Percentiles rank a stretch among this genome's conserved stretches.
Evolutionary conservation across 1,140 invertebrate species (phyloP).

Genomic region (Drosophila saltans): DNA sequence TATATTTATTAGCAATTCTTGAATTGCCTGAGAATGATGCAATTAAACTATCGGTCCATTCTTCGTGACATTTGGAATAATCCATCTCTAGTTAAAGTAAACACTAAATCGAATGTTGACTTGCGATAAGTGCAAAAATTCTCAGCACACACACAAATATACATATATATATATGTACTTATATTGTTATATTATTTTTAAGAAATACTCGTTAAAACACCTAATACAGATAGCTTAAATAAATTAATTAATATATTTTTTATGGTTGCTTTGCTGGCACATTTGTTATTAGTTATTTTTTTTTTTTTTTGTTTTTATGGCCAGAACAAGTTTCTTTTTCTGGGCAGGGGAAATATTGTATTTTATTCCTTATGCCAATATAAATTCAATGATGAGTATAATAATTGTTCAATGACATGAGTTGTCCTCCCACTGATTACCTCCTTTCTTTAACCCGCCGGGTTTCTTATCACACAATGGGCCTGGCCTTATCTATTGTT

Average conservation of each 20-base stretch:
- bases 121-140: constrained; percentile 50
- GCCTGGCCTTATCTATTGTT: constrained; percentile 19
- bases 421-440: not conserved
- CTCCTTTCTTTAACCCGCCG: not conserved
- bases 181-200: constrained; percentile 21
- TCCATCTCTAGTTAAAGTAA: constrained; percentile 6
- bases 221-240: constrained; percentile 50
- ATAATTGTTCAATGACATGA: constrained; percentile 13
- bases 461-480: constrained; percentile 9
- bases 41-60: not conserved
- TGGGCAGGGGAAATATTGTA: constrained; percentile 6
- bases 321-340: constrained; percentile 34
- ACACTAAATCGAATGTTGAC: constrained; percentile 45
- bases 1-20: too few species aligned
- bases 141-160: constrained; percentile 1
- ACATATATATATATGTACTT: not conserved
- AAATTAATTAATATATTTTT: constrained; percentile 34
- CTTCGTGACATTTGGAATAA: constrained; percentile 1
- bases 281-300: constrained; percentile 14
- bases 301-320: constrained; percentile 22
- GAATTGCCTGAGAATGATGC: too few species aligned
- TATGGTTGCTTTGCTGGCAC: constrained; percentile 21
- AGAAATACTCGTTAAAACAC: constrained; percentile 31
- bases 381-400: not conserved
- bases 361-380: not conserved